These are phyloP conservation scores for Archivesica marissinica DNA, from an alignment of 1,140 invertebrate species.

Conservation along the genomic window DNA sequence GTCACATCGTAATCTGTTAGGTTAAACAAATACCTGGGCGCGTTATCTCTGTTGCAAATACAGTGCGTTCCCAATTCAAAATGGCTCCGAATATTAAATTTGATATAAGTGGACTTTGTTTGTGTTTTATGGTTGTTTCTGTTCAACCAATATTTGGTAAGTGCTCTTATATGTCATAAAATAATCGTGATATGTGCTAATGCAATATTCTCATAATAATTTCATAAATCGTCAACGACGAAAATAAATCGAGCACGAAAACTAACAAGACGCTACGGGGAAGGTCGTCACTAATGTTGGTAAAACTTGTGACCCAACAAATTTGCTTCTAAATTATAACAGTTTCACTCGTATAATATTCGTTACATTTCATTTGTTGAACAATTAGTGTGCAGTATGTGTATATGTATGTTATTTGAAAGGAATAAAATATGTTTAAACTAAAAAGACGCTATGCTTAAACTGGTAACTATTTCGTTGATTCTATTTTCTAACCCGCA, in stretches of 20 bases:
- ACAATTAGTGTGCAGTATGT: too few relatives aligned
- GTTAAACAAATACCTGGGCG: not conserved
- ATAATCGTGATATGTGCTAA: not conserved
- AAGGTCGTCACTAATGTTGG: too few relatives aligned
- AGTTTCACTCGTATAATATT: too few relatives aligned
- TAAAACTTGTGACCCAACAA: too few relatives aligned
- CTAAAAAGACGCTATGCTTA: too few relatives aligned
- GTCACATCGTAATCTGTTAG: not conserved
- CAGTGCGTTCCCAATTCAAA: conserved; percentile 28
- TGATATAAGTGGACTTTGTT: not conserved
- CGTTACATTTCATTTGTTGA: too few relatives aligned
- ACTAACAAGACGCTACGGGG: not conserved
- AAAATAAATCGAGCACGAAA: not conserved
- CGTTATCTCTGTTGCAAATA: conserved; percentile 27
- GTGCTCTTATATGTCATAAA: not conserved
- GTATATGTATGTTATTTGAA: too few relatives aligned
- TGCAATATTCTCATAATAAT: not conserved
- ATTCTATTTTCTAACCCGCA: not conserved
- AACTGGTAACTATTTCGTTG: not conserved
- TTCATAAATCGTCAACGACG: not conserved
- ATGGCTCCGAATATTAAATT: not conserved
- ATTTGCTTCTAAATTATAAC: too few relatives aligned
- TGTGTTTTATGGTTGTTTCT: not conserved
- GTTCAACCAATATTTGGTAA: not conserved
- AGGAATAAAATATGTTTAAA: too few relatives aligned